These are phyloP conservation scores for Epinephelus malabaricus DNA, from an alignment of 2,797 vertebrate species.

Conservation along the genomic window DNA sequence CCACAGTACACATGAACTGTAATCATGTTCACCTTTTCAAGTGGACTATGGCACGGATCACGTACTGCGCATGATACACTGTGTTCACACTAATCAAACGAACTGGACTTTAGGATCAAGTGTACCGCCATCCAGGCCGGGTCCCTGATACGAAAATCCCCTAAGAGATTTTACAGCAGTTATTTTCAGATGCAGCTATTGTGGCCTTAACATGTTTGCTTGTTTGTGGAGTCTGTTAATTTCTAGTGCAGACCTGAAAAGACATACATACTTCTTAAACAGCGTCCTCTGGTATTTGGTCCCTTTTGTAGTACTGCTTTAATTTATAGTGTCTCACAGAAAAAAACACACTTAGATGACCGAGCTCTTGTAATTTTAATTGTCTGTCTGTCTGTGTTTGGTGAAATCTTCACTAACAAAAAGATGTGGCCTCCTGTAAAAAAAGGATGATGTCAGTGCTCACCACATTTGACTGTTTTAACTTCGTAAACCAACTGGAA, in stretches of 20 bases:
- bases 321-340: slow-evolving; percentile 48
- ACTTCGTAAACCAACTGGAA: slow-evolving; percentile 54
- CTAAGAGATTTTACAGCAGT: too few species aligned
- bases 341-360: slow-evolving; percentile 36
- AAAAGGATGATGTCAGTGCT: slow-evolving; percentile 60
- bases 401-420: slow-evolving; percentile 51
- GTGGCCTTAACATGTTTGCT: not conserved
- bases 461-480: slow-evolving; percentile 59
- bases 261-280: slow-evolving; percentile 11
- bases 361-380: slow-evolving; percentile 49
- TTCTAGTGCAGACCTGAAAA: slow-evolving; percentile 19
- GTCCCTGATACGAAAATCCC: too few species aligned
- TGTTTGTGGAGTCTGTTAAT: not conserved
- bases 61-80: too few species aligned
- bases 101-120: too few species aligned
- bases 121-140: too few species aligned
- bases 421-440: slow-evolving; percentile 53
- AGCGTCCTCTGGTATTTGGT: slow-evolving; percentile 9
- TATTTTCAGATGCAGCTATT: not conserved
- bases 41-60: too few species aligned
- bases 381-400: slow-evolving; percentile 65
- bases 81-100: too few species aligned
- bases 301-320: slow-evolving; percentile 28
- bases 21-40: too few species aligned
- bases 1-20: too few species aligned